These are phyloP conservation scores for Platichthys flesus DNA, from an alignment of 2,113 vertebrate species.

Conservation along the genomic window DNA sequence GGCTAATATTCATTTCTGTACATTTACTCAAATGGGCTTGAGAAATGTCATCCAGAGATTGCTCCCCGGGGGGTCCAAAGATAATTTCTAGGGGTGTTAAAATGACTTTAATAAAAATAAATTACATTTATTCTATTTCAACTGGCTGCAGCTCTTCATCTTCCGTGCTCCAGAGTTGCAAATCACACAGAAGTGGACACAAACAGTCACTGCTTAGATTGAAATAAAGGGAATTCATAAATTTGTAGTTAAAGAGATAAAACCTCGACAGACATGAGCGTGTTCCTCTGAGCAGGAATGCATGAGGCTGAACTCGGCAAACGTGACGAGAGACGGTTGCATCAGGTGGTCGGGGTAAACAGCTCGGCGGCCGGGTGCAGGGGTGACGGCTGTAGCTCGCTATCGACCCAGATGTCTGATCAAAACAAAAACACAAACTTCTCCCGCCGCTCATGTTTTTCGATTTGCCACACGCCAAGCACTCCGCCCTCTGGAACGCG, in stretches of 20 bases:
- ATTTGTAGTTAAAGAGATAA: too few relatives aligned
- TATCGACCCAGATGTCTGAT: slow-evolving; percentile 46
- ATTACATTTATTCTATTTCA: not conserved
- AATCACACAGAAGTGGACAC: too few relatives aligned
- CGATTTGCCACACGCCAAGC: slow-evolving; percentile 62
- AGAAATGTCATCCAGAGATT: not conserved
- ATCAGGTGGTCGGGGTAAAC: slow-evolving; percentile 38
- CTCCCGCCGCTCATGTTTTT: slow-evolving; percentile 55
- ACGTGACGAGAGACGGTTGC: slow-evolving; percentile 10
- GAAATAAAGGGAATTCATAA: not conserved
- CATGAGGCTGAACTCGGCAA: not conserved
- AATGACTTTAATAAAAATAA: not conserved
- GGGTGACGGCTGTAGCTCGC: slow-evolving; percentile 36
- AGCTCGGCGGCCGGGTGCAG: slow-evolving; percentile 30
- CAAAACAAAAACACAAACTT: slow-evolving; percentile 64
- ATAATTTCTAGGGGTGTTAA: not conserved
- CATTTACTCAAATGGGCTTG: not conserved
- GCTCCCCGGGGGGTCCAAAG: not conserved
- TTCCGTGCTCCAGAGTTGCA: too few relatives aligned
- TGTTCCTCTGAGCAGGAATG: not conserved
- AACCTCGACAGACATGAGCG: not conserved
- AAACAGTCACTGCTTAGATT: not conserved
- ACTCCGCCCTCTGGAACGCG: slow-evolving; percentile 54
- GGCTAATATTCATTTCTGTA: not conserved
- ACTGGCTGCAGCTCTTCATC: too few relatives aligned